A percentile compares a stretch with the other conserved stretches of the same genome.
These are phyloP conservation scores for Blennius ocellaris DNA, from an alignment of 2,113 vertebrate species.

Conservation along the genomic window DNA sequence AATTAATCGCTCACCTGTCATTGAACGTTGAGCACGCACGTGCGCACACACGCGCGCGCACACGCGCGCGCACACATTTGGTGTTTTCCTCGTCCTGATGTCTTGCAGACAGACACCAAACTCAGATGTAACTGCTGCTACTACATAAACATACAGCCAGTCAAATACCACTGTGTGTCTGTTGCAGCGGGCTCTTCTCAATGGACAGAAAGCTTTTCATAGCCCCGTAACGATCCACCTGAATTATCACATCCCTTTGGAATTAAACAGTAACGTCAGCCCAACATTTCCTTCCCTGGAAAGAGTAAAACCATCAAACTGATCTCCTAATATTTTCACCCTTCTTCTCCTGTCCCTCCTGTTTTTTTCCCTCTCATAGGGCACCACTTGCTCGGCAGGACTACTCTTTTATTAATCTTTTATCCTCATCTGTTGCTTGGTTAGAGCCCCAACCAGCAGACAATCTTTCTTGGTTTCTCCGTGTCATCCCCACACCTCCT, in stretches of 20 bases:
- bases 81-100: neutral
- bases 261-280: too few relatives aligned
- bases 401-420: constrained; percentile 52
- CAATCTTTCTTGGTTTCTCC: constrained; percentile 43
- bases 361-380: constrained; percentile 18
- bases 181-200: too few relatives aligned
- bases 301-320: constrained; percentile 55
- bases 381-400: constrained; percentile 49
- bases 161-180: too few relatives aligned
- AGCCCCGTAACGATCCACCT: too few relatives aligned
- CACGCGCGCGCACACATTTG: constrained; percentile 29
- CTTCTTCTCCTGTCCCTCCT: constrained; percentile 16
- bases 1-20: constrained; percentile 72
- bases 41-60: constrained; percentile 23
- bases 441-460: constrained; percentile 47
- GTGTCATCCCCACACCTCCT: constrained; percentile 44
- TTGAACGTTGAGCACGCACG: constrained; percentile 52
- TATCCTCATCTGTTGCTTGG: constrained; percentile 60
- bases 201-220: too few relatives aligned
- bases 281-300: too few relatives aligned
- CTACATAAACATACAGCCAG: too few relatives aligned
- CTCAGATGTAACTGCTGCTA: too few relatives aligned
- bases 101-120: too few relatives aligned
- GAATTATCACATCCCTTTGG: too few relatives aligned
- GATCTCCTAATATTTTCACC: constrained; percentile 71